Conservation (phyloP, 64 coral and sea anemone genomes). For the Anthopleura sola region DNA sequence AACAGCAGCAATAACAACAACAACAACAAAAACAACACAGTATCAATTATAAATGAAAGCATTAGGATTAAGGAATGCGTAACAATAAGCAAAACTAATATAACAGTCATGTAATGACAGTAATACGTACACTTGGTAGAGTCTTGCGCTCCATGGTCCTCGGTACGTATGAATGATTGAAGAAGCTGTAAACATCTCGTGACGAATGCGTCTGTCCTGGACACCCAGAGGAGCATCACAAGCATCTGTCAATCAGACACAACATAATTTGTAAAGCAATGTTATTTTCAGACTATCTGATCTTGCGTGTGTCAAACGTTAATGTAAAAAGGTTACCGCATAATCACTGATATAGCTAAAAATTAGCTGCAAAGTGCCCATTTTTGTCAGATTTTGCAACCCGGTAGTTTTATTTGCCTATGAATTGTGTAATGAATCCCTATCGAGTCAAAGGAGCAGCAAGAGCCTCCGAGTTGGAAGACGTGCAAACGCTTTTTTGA, state of each 20-base stretch:
- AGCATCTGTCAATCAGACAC: conserved; percentile 17
- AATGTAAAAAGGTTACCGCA: too few species aligned
- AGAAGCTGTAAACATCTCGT: conserved; percentile 75
- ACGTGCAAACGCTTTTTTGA: too few species aligned
- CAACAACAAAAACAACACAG: not conserved
- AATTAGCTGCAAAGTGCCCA: too few species aligned
- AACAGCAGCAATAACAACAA: not conserved
- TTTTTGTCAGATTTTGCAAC: too few species aligned
- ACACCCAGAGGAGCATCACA: conserved; percentile 78
- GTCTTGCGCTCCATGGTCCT: conserved; percentile 66
- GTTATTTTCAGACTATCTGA: too few species aligned
- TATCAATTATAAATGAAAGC: not conserved
- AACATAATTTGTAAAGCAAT: not conserved
- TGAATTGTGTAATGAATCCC: too few species aligned
- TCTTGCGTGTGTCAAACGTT: too few species aligned
- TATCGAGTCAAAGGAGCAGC: too few species aligned
- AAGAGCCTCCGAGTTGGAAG: too few species aligned
- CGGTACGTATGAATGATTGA: conserved; percentile 70
- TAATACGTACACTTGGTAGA: conserved; percentile 18
- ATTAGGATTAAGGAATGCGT: not conserved
- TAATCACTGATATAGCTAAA: too few species aligned
- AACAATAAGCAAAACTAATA: not conserved
- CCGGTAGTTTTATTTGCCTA: too few species aligned
- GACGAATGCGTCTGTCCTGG: conserved; percentile 82
- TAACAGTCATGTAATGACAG: not conserved